Percentiles rank a stretch among this genome's conserved stretches.
Conservation (phyloP, 2,113 vertebrate species). For the Speoplatyrhinus poulsoni region DNA sequence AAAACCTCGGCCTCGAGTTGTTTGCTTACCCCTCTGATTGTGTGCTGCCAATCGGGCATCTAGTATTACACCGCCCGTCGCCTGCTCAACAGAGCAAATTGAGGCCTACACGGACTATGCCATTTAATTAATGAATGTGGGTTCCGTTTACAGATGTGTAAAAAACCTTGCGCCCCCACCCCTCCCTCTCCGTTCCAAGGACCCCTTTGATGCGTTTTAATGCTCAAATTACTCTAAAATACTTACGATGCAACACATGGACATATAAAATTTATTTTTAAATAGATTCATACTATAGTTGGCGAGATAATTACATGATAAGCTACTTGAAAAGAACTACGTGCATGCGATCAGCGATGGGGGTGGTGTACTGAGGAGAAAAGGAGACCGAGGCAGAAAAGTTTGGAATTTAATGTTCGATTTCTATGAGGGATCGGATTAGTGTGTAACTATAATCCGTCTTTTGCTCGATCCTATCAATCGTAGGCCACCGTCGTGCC, state of each 20-base stretch:
- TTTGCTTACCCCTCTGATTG: constrained; percentile 66
- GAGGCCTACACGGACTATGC: constrained; percentile 78
- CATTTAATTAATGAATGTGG: constrained; percentile 82
- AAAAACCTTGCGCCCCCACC: constrained; percentile 69
- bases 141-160: constrained; percentile 77
- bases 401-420: constrained; percentile 76
- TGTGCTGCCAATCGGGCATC: constrained; percentile 64
- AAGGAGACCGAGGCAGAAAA: constrained; percentile 67
- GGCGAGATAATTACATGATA: constrained; percentile 59
- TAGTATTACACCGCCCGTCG: constrained; percentile 69
- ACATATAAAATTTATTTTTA: constrained; percentile 59
- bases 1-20: constrained; percentile 76
- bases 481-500: constrained; percentile 47
- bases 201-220: constrained; percentile 50
- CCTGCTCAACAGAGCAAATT: constrained; percentile 70
- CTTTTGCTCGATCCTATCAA: constrained; percentile 45
- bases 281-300: constrained; percentile 61
- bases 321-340: constrained; percentile 66
- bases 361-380: constrained; percentile 60
- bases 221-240: constrained; percentile 45
- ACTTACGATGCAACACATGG: constrained; percentile 59
- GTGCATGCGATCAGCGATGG: constrained; percentile 66
- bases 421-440: constrained; percentile 61
- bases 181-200: constrained; percentile 45
- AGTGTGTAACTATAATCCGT: constrained; percentile 48